Evolutionary conservation across 2,797 vertebrate genomes (phyloP).

Genomic region (Fratercula arctica): DNA sequence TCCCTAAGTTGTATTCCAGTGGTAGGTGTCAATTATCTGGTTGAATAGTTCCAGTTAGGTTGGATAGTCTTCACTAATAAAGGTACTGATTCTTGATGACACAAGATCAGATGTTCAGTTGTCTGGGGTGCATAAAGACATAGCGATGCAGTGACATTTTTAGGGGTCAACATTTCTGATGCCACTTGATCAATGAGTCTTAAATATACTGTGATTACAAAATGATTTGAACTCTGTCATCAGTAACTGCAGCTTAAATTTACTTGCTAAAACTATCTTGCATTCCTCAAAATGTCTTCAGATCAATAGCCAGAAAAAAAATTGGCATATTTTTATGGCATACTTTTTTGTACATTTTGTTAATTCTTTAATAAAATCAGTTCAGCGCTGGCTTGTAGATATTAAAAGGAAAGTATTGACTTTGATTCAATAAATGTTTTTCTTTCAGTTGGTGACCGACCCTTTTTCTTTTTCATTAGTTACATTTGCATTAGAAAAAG

Average conservation of each 20-base stretch:
- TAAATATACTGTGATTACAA: not conserved
- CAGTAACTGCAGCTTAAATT: conserved; percentile 17
- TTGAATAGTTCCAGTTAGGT: not conserved
- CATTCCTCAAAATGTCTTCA: not conserved
- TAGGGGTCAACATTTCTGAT: not conserved
- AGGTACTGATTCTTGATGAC: not conserved
- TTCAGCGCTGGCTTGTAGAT: not conserved
- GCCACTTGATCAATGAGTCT: not conserved
- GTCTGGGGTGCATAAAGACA: not conserved
- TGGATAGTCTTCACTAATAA: not conserved
- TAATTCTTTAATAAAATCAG: not conserved
- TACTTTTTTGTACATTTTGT: not conserved
- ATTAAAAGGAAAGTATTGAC: not conserved
- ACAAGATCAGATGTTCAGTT: not conserved
- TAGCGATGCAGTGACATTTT: not conserved
- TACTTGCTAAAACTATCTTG: conserved; percentile 44
- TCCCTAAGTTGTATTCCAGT: not conserved
- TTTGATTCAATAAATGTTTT: not conserved
- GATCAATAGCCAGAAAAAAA: not conserved
- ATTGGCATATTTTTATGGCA: not conserved
- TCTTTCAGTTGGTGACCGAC: not conserved
- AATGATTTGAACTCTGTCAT: not conserved
- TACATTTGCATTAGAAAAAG: not conserved
- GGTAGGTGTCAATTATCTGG: not conserved
- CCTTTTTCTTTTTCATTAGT: not conserved